Evolutionary conservation across 2,113 vertebrate genomes (phyloP).

Genomic region (Gnathonemus longibarbis): DNA sequence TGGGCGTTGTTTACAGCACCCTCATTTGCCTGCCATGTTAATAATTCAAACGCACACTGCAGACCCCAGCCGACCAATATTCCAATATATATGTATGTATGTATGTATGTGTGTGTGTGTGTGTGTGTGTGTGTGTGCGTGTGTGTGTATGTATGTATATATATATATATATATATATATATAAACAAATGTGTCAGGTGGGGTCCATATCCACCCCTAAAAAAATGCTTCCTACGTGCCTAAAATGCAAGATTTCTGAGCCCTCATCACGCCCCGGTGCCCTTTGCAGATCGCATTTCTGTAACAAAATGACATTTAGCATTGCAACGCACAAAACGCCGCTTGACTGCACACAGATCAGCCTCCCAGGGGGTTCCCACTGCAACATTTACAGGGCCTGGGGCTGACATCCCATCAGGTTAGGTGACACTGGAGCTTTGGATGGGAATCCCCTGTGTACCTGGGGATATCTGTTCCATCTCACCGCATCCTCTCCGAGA

Average conservation of each 20-base stretch:
- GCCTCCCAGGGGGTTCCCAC: neutral
- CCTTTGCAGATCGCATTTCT: neutral
- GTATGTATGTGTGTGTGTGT: too few species aligned
- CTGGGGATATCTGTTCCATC: constrained; percentile 23
- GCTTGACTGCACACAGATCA: neutral
- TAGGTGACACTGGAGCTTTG: neutral
- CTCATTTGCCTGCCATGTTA: too few species aligned
- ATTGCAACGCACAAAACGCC: neutral
- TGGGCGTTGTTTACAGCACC: too few species aligned
- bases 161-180: neutral
- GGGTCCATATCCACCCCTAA: neutral
- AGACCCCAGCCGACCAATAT: too few species aligned
- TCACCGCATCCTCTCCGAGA: neutral
- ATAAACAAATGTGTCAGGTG: neutral
- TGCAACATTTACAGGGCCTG: constrained; percentile 4
- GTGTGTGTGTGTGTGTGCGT: too few species aligned
- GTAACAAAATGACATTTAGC: neutral
- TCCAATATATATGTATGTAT: neutral
- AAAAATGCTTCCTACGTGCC: neutral
- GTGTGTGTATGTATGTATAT: neutral
- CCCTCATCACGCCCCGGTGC: neutral
- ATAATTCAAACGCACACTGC: too few species aligned
- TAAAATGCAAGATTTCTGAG: neutral
- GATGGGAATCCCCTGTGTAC: neutral
- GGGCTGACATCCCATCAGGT: constrained; percentile 17